phyloP scores from a whole-genome alignment of 2,113 vertebrate genomes.

The Zapus hudsonius region DNA sequence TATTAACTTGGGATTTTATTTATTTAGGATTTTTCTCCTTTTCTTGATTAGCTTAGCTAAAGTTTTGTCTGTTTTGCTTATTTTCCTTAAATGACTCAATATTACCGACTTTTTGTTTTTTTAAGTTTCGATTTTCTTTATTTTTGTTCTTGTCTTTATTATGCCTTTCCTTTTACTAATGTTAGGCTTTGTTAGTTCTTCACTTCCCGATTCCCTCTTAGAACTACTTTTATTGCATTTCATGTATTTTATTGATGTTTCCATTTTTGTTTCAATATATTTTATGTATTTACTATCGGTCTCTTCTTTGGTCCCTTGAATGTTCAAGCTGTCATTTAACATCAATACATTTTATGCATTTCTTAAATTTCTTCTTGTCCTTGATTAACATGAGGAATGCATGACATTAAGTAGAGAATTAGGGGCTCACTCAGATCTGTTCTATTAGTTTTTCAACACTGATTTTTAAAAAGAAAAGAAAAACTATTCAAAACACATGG shows the following conservation, averaged over 20 bases:
- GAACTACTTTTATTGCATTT: not conserved
- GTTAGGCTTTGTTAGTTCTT: not conserved
- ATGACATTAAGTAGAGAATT: not conserved
- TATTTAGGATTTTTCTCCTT: not conserved
- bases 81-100: not conserved
- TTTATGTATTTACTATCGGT: not conserved
- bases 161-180: not conserved
- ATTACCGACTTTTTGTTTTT: not conserved
- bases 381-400: not conserved
- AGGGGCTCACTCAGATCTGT: not conserved
- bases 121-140: not conserved
- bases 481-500: not conserved
- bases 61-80: not conserved
- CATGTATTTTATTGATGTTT: not conserved
- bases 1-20: not conserved
- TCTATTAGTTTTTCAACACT: not conserved
- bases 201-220: not conserved
- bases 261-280: not conserved
- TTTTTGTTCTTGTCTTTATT: not conserved
- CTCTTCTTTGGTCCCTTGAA: not conserved
- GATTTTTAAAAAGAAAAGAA: conserved; percentile 56
- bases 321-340: not conserved
- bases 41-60: not conserved
- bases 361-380: not conserved
- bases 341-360: not conserved